These are phyloP conservation scores for Patella ulyssiponensis DNA, from an alignment of 2,888 invertebrate genomes.

Conservation along the genomic window DNA sequence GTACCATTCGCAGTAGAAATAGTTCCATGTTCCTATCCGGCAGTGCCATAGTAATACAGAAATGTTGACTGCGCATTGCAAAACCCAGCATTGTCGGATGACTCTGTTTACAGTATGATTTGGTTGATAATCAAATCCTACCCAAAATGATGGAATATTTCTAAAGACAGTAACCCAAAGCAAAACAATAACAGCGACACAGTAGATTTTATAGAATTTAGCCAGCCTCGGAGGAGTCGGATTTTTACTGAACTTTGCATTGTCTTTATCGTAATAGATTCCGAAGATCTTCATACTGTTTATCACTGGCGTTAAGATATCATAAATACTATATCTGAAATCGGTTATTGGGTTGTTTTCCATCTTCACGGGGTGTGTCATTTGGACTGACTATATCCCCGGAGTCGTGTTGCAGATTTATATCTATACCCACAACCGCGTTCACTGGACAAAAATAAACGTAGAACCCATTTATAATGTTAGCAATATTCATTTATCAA, in stretches of 20 bases:
- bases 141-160: background rate
- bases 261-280: background rate
- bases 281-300: background rate
- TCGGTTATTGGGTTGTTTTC: too few species aligned
- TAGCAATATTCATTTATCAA: too few species aligned
- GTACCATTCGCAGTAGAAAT: background rate
- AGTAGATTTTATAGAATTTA: background rate
- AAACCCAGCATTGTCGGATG: background rate
- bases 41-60: background rate
- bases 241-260: background rate
- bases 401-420: too few species aligned
- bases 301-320: background rate
- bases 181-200: background rate
- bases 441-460: too few species aligned
- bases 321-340: background rate
- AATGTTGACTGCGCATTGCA: background rate
- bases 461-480: too few species aligned
- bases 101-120: background rate
- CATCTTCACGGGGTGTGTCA: too few species aligned
- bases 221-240: background rate
- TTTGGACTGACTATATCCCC: too few species aligned
- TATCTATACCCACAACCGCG: too few species aligned
- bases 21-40: background rate
- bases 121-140: background rate
- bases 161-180: background rate